Base-by-base conservation (phyloP, 2,113 vertebrate genomes). In the Loxodonta africana region DNA sequence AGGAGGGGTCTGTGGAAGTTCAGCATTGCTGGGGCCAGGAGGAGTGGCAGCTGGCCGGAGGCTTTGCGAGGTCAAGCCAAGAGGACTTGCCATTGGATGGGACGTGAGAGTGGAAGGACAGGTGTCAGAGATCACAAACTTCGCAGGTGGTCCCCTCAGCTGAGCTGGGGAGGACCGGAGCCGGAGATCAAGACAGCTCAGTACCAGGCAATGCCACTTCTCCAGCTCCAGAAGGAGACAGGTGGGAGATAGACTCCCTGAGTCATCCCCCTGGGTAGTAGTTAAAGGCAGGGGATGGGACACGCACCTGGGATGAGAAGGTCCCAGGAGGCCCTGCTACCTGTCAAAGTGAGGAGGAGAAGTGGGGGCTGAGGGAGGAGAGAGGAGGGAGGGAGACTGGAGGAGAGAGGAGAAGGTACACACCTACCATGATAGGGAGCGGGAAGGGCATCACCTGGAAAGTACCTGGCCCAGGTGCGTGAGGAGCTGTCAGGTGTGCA, bases 31-130 rank as follows among this genome's bases (percentile, higher is more conserved):
- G 8, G 65, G 57, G 41, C 14, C 8, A 2, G 20, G 1, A 41
- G 62, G 30, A 20, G 51, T 6, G 0, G 2, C 0, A 41, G 74
- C 48, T 0, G 0, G 48, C 73, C 7, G 2, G 6, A 12, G 14
- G 1, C 1, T 0, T 2, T 17, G 57, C 53, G 8, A 44, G 80
- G 83, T 17, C 0, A 2, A 44, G 57, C 63, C 46, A 1, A 41
- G 81, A 78, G 20, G 62, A 28, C 30, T 12, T 4, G 1, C 17
- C 33, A 4, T 60, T 2, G 46, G 60, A 10, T 3, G 0, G 9
- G 37, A 51, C n/a, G 60, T 4, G 0, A 67, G 46, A 12, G 46
- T 2, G 3, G 7, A 2, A 30, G 37, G 11, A 10, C 7, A 33
- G 41, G 73, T 73, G 4, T 12, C 10, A 6, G 12, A 60, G 67